Base-by-base conservation (phyloP, 1,140 invertebrate species). In the Chrysoperla carnea region DNA sequence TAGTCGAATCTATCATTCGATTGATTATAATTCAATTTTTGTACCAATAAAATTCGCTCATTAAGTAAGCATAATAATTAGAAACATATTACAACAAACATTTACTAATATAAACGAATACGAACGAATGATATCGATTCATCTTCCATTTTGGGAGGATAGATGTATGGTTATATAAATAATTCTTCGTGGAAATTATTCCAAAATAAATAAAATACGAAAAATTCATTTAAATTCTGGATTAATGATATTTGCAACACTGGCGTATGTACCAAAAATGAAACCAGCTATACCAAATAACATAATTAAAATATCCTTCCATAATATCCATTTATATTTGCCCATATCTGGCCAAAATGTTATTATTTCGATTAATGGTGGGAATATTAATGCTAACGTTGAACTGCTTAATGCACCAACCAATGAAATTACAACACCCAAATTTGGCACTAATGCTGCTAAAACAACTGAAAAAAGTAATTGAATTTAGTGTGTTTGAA, bases 381-480 rank as follows among this genome's bases (percentile, higher is more conserved):
- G 91, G 50, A 93, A 87, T 48, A 95, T 88, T 1, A 94, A 66
- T 0, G 90, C 88, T 41, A 94, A 66, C 1, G 85, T 78, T 8
- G 84, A 88, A 54, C 86, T 89, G 55, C 83, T 85, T 35, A 93
- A 75, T 8, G 91, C 86, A 6, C 91, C 91, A 17, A 94, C 86
- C 28, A 93, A 65, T 0, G 88, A 88, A 39, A 95, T 95, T 35
- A 94, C 79, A 17, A 85, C 70, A 40, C 87, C 85, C 43, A 95
- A 63, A 60, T 91, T 83, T 6, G 88, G 87, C 54, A 94, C 83
- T 9, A 79, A 66, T 8, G 78, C 74, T 4, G 89, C 89, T 43
- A 92, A 64, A n/a, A 73, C 57, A 73, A 89, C 84, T 88, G 63
- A 29, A 69, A 62, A 44, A 53, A 45, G 56, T 45, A 46, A 14